Conservation (phyloP, 2,888 invertebrate genomes). For the Prenolepis imparis region DNA sequence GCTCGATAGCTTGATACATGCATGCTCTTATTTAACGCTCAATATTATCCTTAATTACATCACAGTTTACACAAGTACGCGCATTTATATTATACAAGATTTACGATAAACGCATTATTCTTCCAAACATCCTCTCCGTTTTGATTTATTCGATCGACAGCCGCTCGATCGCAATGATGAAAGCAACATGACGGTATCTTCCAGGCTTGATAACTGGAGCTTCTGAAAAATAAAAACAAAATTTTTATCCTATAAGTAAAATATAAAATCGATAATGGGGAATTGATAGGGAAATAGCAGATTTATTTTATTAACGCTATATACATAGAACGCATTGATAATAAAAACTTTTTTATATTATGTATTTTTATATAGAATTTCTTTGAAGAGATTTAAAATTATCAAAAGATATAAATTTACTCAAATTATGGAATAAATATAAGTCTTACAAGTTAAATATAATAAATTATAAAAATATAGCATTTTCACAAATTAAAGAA, state of each 20-base stretch:
- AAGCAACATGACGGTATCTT: conserved; percentile 1
- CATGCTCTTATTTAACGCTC: conserved; percentile 16
- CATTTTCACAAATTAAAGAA: background rate
- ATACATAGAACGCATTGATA: background rate
- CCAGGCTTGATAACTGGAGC: background rate
- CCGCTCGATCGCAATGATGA: conserved; percentile 8
- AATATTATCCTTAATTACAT: conserved; percentile 34
- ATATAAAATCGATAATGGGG: background rate
- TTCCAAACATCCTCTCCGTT: background rate
- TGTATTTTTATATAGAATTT: background rate
- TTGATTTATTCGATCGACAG: conserved; percentile 29
- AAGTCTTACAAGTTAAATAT: background rate
- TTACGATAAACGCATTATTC: background rate
- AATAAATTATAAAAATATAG: background rate
- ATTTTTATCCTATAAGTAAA: conserved; percentile 8
- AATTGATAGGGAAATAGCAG: background rate
- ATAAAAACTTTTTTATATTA: background rate
- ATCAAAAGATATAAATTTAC: background rate
- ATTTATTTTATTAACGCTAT: background rate
- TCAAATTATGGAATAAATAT: background rate
- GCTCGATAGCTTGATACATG: conserved; percentile 8
- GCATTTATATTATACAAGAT: conserved; percentile 8
- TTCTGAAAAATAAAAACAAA: conserved; percentile 41
- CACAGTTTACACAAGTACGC: conserved; percentile 39
- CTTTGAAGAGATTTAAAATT: background rate